Conservation (phyloP, 2,113 vertebrate genomes). For the Brachyhypopomus occidentalis region DNA sequence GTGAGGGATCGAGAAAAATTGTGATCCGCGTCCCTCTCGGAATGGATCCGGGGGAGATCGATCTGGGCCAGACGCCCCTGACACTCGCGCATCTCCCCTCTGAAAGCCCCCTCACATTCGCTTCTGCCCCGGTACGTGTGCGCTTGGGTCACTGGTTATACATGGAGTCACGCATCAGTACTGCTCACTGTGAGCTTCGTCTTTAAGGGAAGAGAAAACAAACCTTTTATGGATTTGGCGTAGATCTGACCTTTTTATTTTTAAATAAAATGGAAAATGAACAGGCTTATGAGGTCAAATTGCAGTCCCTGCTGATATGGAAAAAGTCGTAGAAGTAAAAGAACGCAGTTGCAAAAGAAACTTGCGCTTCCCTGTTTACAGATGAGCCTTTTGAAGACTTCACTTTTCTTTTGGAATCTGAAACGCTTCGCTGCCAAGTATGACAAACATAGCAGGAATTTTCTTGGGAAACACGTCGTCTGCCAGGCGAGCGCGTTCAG, state of each 20-base stretch:
- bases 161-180: neutral
- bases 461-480: too few species aligned
- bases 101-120: slow-evolving; percentile 69
- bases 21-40: neutral
- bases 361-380: neutral
- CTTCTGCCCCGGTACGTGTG: slow-evolving; percentile 59
- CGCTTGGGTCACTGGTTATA: neutral
- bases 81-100: slow-evolving; percentile 38
- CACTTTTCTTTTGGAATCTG: neutral
- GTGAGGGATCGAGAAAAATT: neutral
- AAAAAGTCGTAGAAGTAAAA: neutral
- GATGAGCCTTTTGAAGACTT: neutral
- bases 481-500: too few species aligned
- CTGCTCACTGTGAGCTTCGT: neutral
- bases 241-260: too few species aligned
- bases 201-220: neutral
- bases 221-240: neutral
- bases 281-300: neutral
- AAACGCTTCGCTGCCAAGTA: too few species aligned
- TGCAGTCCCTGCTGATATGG: neutral
- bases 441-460: too few species aligned
- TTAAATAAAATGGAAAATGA: too few species aligned
- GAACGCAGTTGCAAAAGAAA: neutral
- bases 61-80: slow-evolving; percentile 2
- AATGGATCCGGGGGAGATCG: slow-evolving; percentile 37